Percentiles rank a stretch among this genome's conserved stretches.
These are phyloP conservation scores for Sialis fuliginosa DNA, from an alignment of 2,888 invertebrate species.

Conservation along the genomic window DNA sequence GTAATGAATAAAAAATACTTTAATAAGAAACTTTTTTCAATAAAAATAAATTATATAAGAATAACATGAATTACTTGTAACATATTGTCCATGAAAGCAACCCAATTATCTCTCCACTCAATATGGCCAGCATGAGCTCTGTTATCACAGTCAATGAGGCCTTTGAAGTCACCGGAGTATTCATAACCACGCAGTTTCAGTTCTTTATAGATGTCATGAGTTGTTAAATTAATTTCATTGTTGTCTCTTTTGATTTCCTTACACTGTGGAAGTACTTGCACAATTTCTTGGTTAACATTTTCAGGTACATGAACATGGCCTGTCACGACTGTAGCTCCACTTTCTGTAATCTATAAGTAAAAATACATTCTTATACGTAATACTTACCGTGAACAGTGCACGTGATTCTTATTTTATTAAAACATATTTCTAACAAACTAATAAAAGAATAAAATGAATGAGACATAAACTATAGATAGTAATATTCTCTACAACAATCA, in stretches of 20 bases:
- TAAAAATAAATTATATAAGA: too few species aligned
- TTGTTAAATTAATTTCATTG: constrained; percentile 31
- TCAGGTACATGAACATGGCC: constrained; percentile 44
- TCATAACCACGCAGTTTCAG: constrained; percentile 51
- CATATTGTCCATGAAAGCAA: constrained; percentile 77
- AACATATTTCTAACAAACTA: too few species aligned
- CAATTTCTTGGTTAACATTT: constrained; percentile 34
- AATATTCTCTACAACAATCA: too few species aligned
- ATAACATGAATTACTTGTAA: constrained; percentile 33
- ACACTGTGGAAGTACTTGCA: constrained; percentile 23
- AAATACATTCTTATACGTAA: too few species aligned
- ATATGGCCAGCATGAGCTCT: constrained; percentile 15
- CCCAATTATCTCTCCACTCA: constrained; percentile 48
- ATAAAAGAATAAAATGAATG: too few species aligned
- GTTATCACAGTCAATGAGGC: constrained; percentile 17
- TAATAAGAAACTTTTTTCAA: too few species aligned
- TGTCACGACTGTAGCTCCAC: constrained; percentile 48
- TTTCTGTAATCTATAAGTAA: constrained; percentile 39
- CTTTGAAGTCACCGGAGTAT: constrained; percentile 18
- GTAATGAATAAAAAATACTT: too few species aligned
- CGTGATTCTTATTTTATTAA: too few species aligned
- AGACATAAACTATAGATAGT: too few species aligned
- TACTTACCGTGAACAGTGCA: too few species aligned
- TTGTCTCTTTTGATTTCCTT: constrained; percentile 21
- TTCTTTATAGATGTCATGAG: constrained; percentile 52